Conservation (phyloP, 2,113 vertebrate genomes). For the Ameiurus melas region DNA sequence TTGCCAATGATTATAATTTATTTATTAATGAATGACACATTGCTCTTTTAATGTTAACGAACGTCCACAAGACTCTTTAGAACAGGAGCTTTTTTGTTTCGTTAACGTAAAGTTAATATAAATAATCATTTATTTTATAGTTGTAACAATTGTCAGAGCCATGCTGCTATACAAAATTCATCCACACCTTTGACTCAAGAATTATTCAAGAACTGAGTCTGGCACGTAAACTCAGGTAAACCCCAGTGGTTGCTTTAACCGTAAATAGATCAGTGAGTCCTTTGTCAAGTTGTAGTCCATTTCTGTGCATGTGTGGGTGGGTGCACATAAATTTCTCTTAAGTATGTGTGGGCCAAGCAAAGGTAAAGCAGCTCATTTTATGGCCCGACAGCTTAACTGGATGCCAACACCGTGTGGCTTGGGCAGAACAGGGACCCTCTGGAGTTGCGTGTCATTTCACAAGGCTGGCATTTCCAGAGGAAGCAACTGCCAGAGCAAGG, state of each 20-base stretch:
- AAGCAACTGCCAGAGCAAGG: constrained; percentile 70
- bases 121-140: not conserved
- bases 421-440: constrained; percentile 48
- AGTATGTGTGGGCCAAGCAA: constrained; percentile 26
- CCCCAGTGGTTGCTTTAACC: constrained; percentile 50
- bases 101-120: not conserved
- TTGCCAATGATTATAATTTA: not conserved
- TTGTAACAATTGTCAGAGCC: not conserved
- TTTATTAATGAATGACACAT: not conserved
- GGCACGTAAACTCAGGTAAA: not conserved
- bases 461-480: constrained; percentile 62
- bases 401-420: constrained; percentile 51
- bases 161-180: not conserved
- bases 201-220: not conserved
- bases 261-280: constrained; percentile 59
- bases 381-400: constrained; percentile 61
- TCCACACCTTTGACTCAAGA: not conserved
- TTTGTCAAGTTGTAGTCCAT: not conserved
- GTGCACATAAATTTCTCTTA: constrained; percentile 25
- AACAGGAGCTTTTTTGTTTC: not conserved
- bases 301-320: constrained; percentile 23
- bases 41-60: not conserved
- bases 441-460: constrained; percentile 63
- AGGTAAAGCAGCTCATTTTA: constrained; percentile 58
- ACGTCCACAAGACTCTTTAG: not conserved